Conservation (phyloP, 2,888 invertebrate genomes). For the Isoperla grammatica region DNA sequence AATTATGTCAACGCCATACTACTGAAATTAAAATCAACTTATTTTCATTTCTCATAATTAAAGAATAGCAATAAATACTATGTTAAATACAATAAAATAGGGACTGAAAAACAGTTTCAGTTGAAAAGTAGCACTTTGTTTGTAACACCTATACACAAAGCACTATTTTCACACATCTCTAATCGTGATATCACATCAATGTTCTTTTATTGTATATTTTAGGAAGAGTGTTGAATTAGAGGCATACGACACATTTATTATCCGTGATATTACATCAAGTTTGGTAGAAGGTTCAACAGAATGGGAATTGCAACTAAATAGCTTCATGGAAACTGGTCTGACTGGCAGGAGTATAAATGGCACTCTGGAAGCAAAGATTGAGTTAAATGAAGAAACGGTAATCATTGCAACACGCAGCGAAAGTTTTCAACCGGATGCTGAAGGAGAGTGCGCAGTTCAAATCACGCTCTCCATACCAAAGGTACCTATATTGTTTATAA, state of each 20-base stretch:
- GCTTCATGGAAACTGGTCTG: constrained; percentile 14
- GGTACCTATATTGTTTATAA: too few species aligned
- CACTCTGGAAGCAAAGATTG: constrained; percentile 12
- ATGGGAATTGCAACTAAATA: constrained; percentile 15
- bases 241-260: constrained; percentile 56
- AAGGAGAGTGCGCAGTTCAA: constrained; percentile 12
- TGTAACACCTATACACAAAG: too few species aligned
- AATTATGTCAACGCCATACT: too few species aligned
- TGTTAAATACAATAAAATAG: too few species aligned
- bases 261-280: constrained; percentile 54
- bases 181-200: constrained; percentile 22
- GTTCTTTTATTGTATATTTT: constrained; percentile 38
- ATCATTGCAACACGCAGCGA: background rate
- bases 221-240: constrained; percentile 65
- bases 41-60: too few species aligned
- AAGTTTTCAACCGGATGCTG: background rate
- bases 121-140: too few species aligned
- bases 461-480: constrained; percentile 10
- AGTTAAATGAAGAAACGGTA: background rate
- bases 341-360: background rate
- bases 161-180: too few species aligned
- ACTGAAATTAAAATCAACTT: too few species aligned
- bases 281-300: constrained; percentile 1
- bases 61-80: too few species aligned
- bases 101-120: too few species aligned